Evolutionary conservation across 2,797 vertebrate genomes (phyloP), one percentile per base, ranked within the genome.

Genomic region (Galago senegalensis): DNA sequence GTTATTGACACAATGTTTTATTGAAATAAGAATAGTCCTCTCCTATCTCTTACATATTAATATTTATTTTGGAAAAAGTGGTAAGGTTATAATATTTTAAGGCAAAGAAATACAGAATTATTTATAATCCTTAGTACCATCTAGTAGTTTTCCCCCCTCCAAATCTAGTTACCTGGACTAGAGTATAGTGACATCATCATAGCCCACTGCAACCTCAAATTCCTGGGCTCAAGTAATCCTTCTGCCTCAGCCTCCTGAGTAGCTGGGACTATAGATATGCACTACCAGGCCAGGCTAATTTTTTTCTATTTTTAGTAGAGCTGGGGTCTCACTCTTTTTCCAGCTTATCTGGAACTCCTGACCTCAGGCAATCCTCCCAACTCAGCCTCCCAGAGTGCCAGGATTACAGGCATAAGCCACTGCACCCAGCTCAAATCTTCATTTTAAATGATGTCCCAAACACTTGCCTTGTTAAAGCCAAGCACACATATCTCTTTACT

Each of bases 21-120:
- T 5, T 94, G 40, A 85, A 86, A 69, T 81, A 37, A 75, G 65
- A 67, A 11, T 80, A 49, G 56, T 40, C 17, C 3, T 83, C 17
- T 79, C 23, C 20, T 63, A 4, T 86, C 34, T 89, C 11, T 87
- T 82, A 65, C 20, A 29, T 69, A 79, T 63, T 95, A 88, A 85
- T 63, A 84, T 63, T 95, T 91, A 85, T 63, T 88, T 96, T 65
- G 43, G 13, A 40, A 49, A 34, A 61, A 31, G 69, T 49, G 27
- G 34, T 93, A 70, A 91, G 13, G 6, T 79, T 69, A 10, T 91
- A 46, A 37, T 96, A 69, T 70, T 91, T 91, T 91, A 84, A 88
- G 69, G 86, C 13, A 86, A 93, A 58, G 18, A 95, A 86, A 34
- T 69, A 69, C 3, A 87, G 49, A n/a, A 70, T 81, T 85, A 63